These are phyloP conservation scores for Bradypodion ventrale DNA, from an alignment of 2,797 vertebrate species.

Conservation along the genomic window DNA sequence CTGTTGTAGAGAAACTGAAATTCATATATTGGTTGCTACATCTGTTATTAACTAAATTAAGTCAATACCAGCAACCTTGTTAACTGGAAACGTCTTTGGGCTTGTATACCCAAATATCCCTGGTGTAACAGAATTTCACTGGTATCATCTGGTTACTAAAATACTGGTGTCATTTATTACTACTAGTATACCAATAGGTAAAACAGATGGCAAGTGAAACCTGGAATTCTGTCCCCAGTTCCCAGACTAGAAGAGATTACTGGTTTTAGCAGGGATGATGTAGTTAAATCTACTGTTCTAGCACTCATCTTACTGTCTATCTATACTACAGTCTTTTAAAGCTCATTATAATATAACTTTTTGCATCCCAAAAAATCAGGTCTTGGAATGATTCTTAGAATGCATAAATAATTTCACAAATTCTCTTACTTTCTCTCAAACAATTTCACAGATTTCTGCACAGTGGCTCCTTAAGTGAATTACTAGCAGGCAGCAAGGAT, in stretches of 20 bases:
- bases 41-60: conserved; percentile 25
- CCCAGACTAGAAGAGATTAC: not conserved
- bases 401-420: not conserved
- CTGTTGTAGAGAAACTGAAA: conserved; percentile 34
- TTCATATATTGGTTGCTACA: not conserved
- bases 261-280: not conserved
- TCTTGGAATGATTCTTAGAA: not conserved
- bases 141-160: conserved; percentile 12
- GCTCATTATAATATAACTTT: not conserved
- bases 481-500: not conserved
- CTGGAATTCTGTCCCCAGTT: not conserved
- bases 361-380: not conserved
- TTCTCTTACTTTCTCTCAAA: not conserved
- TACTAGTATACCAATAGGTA: not conserved
- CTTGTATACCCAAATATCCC: not conserved
- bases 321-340: not conserved
- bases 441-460: not conserved
- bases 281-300: not conserved
- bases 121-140: not conserved
- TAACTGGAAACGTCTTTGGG: conserved; percentile 27
- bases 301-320: not conserved
- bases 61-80: conserved; percentile 1
- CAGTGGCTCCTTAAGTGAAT: too few relatives aligned
- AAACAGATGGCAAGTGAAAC: conserved; percentile 19
- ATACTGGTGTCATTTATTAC: conserved; percentile 25